Base-by-base conservation (phyloP, 2,888 invertebrate species). In the Smittia aterrima region DNA sequence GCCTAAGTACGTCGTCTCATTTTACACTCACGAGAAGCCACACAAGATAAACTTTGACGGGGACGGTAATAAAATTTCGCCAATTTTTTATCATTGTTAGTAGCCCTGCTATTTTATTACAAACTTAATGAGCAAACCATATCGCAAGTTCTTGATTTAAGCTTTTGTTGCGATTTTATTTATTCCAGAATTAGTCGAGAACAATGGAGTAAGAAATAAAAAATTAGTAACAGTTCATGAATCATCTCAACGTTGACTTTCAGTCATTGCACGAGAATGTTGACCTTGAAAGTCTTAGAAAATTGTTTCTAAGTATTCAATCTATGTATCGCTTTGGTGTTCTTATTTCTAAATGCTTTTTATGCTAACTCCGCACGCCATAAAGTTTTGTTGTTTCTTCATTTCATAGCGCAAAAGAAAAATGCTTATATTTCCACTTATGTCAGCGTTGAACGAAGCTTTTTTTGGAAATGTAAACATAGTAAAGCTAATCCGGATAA, bases 1-100 rank as follows among this genome's bases (percentile, higher is more conserved):
- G 64, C 87, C 88, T 77, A 87, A 87, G 84, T 88, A 88, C 81
- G 87, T 87, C 77, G 87, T 88, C 79, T 85, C 86, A 76, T 88
- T 88, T 83, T 83, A 84, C 79, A 86, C 86, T 77, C 86, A 86
- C 81, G 85, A 85, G 81, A 85, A 86, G 82, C 85, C 85, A 81
- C 86, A 85, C 82, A 85, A 85, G 81, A 85, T 86, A 80, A 86
- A 85, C 83, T 87, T 62, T 16, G 62, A 86, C 83, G 87, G 87
- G 81, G 88, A 88, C 85, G 87, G 87, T 87, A 85, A 84, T 47
- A 24, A 64, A 20, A 74, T 64, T 13, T 40, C 41, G 16, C 11
- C 62, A 62, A 1, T 47, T 32, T 62, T 38, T 20, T 53, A 47
- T 66, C 16, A 54, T 74, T 66, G 74, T 74, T 74, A 74, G 74